phyloP scores from a whole-genome alignment of 2,888 invertebrate genomes.

The Cylindroiulus punctatus region DNA sequence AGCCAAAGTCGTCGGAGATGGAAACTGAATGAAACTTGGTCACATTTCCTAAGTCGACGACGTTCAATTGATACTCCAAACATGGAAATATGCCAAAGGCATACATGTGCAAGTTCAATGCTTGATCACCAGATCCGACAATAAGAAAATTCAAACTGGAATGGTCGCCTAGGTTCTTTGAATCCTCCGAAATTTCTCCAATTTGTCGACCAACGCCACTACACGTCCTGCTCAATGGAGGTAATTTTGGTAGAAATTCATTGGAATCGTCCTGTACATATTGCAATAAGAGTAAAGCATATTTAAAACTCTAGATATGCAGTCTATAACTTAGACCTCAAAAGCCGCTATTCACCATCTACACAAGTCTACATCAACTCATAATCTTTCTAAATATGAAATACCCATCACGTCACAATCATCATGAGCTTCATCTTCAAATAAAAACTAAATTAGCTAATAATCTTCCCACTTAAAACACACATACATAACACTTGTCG shows the following conservation, averaged over 20 bases:
- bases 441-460: no score
- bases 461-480: no score
- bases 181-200: slow-evolving; percentile 64
- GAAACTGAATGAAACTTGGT: slow-evolving; percentile 71
- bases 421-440: no score
- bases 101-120: slow-evolving; percentile 70
- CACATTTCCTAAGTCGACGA: background rate
- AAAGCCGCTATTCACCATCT: background rate
- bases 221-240: slow-evolving; percentile 66
- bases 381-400: no score
- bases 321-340: background rate
- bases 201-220: slow-evolving; percentile 62
- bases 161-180: slow-evolving; percentile 65
- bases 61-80: slow-evolving; percentile 50
- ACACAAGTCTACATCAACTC: no score
- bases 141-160: slow-evolving; percentile 76
- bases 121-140: slow-evolving; percentile 80
- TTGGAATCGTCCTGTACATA: slow-evolving; percentile 64
- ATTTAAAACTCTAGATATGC: background rate
- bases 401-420: no score
- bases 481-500: no score
- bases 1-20: slow-evolving; percentile 77
- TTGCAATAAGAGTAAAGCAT: background rate
- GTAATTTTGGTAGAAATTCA: slow-evolving; percentile 69
- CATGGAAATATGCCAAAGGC: slow-evolving; percentile 80